Base-by-base conservation (phyloP, 2,888 invertebrate species). In the Tenthredo distinguenda region DNA sequence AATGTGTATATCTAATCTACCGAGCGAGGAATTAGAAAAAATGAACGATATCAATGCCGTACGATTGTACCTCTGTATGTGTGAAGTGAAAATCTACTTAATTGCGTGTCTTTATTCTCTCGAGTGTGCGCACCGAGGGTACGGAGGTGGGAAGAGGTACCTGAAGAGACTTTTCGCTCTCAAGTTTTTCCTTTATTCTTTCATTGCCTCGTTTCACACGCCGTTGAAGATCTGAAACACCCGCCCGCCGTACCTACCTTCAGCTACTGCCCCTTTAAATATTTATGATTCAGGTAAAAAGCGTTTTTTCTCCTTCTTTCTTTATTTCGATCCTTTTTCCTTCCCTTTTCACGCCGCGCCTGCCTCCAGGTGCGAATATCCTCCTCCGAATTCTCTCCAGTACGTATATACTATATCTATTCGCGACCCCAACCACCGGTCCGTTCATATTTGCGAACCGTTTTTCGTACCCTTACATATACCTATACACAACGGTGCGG, bases 161-260 rank as follows among this genome's bases (percentile, higher is more conserved):
- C 55, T n/a, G 55, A n/a, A 55, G 34, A 71, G 72, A n/a, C 40
- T 72, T 40, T 34, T 72, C 18, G 37, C 37, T 37, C 34, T 71
- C 71, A 34, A 71, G 71, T 37, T 71, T 72, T 72, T 40, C 74
- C n/a, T 74, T 43, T 31, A 43, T 74, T 74, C 43, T 40, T 74
- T 43, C 74, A 74, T 74, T 43, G n/a, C n/a, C 74, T 43, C 74
- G 74, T n/a, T 74, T 74, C 43, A 74, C 74, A 43, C 43, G 74
- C 74, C 43, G 74, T 47, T 40, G 74, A 74, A 43, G 74, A 74
- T 74, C 31, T 34, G 34, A 34, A 68, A 68, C 68, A 12, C 34
- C 34, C 34, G 62, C 21, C 62, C 12, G 62, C 2, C 62, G 62
- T 31, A 62, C 62, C 21, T 12, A 62, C 12, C 62, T 62, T 12